A percentile compares a stretch with the other conserved stretches of the same genome.
These are phyloP conservation scores for Euphydryas editha DNA, from an alignment of 2,888 invertebrate species.

Conservation along the genomic window DNA sequence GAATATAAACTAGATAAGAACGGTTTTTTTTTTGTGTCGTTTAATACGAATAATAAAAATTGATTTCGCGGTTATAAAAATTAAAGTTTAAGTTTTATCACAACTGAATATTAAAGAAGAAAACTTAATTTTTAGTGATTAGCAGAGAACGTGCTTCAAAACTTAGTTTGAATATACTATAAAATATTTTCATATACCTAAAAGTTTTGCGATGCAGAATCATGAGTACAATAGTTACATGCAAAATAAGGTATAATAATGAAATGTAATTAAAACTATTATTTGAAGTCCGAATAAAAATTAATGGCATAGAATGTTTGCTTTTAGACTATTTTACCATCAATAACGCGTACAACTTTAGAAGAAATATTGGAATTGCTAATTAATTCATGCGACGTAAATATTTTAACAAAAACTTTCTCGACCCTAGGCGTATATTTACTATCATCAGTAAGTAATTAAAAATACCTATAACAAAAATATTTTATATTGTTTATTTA, in stretches of 20 bases:
- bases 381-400: conserved; percentile 51
- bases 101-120: too few relatives aligned
- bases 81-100: too few relatives aligned
- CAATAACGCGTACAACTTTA: conserved; percentile 49
- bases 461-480: background rate
- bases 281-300: background rate
- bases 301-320: conserved; percentile 8
- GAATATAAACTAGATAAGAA: too few relatives aligned
- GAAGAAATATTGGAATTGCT: conserved; percentile 55
- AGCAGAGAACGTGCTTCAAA: too few relatives aligned
- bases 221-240: background rate
- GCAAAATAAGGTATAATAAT: background rate
- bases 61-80: too few relatives aligned
- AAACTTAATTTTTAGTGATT: too few relatives aligned
- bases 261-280: background rate
- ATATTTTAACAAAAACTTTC: conserved; percentile 52
- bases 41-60: too few relatives aligned
- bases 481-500: background rate
- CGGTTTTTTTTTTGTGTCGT: too few relatives aligned
- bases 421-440: conserved; percentile 58
- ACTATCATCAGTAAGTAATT: conserved; percentile 59
- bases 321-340: conserved; percentile 34
- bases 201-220: background rate
- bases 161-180: too few relatives aligned
- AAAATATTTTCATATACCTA: background rate